Evolutionary conservation across 2,797 vertebrate genomes (phyloP), one percentile per base, ranked within the genome.

Genomic region (Trematomus bernacchii): DNA sequence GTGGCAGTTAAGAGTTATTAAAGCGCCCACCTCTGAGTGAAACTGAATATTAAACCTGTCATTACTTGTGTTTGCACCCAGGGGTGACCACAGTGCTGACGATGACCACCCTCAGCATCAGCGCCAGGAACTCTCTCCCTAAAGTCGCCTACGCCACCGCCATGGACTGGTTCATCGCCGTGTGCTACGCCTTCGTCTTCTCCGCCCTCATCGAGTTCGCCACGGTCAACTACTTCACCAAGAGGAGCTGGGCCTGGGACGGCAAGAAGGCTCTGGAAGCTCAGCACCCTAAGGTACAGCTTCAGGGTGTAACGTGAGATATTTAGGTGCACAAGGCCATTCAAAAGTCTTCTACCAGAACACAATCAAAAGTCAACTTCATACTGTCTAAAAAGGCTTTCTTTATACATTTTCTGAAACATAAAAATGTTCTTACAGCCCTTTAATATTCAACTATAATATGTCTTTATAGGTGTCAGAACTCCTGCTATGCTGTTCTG

Each of bases 131-230:
- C 93, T 99, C 98, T 0, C 94, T 99, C 77, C 98, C 98, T 18
- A 98, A 99, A 91, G 98, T 99, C 92, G 97, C 98, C 62, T 99
- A 99, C 0, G 98, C 98, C 4, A 99, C 98, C 0, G 97, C 98
- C 55, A 99, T 99, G 98, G 98, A 99, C 91, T 99, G 98, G 97
- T 99, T 99, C 91, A 99, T 99, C 27, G 98, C 98, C 1, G 98
- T 99, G 61, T 99, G 97, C 91, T 99, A 99, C 9, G 98, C 97
- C 12, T 99, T 99, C 10, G 98, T 99, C 46, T 99, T 99, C 84
- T 99, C 98, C 0, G 98, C 97, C 2, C 93, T 99, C 81, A 99
- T 99, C 19, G 98, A 99, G 90, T 99, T 99, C 30, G 98, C 98
- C 76, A 98, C 97, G 0, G 98, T 99, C 78, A 99, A 99, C 94